These are phyloP conservation scores for Eciton burchellii DNA, from an alignment of 1,140 invertebrate genomes.

Conservation along the genomic window DNA sequence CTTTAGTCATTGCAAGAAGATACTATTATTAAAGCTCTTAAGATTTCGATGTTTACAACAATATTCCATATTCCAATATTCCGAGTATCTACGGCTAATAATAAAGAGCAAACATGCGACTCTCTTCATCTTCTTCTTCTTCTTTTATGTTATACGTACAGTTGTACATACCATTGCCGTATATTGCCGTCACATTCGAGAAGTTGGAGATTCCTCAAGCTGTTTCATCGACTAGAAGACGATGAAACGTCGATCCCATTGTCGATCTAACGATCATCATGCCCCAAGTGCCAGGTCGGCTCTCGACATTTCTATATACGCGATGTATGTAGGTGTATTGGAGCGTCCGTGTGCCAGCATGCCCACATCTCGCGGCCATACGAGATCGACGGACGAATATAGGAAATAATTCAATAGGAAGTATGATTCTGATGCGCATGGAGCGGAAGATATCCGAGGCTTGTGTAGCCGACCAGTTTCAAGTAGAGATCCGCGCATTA, in stretches of 20 bases:
- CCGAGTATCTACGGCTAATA: too few relatives aligned
- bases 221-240: background rate
- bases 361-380: conserved; percentile 37
- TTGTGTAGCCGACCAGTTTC: conserved; percentile 47
- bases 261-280: background rate
- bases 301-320: conserved; percentile 23
- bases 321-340: background rate
- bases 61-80: too few relatives aligned
- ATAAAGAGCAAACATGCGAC: too few relatives aligned
- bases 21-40: too few relatives aligned
- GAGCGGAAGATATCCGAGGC: conserved; percentile 65
- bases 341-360: conserved; percentile 13
- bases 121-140: too few relatives aligned
- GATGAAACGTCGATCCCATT: conserved; percentile 11
- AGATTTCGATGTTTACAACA: too few relatives aligned
- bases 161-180: background rate
- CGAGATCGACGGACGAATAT: background rate
- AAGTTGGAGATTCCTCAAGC: background rate
- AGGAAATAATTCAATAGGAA: conserved; percentile 55
- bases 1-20: too few relatives aligned
- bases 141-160: conserved; percentile 17
- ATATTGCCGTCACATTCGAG: background rate
- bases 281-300: background rate
- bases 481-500: conserved; percentile 63
- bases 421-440: conserved; percentile 55